Percentiles rank a stretch among this genome's conserved stretches.
phyloP scores from a whole-genome alignment of 1,140 invertebrate genomes.

The Drosophila fuyamai region DNA sequence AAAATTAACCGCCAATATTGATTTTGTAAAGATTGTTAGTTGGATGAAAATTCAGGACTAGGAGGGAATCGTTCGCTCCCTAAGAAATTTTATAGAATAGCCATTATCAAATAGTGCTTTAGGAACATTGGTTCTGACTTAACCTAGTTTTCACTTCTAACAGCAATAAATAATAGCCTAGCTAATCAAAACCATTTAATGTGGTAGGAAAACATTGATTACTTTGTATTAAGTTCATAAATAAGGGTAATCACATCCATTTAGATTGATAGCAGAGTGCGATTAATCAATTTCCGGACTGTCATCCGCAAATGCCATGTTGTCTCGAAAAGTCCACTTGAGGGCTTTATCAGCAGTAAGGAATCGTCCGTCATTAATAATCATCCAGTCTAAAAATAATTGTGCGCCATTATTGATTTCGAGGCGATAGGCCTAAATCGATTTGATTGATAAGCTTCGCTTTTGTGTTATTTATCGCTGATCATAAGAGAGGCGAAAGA shows the following conservation, averaged over 20 bases:
- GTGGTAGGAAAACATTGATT: background rate
- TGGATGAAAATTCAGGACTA: too few species aligned
- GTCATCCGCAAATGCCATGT: constrained; percentile 17
- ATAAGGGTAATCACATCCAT: background rate
- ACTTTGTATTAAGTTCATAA: background rate
- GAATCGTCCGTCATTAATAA: constrained; percentile 46
- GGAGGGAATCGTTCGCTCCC: too few species aligned
- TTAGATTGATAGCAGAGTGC: background rate
- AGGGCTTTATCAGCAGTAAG: constrained; percentile 16
- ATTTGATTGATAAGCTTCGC: constrained; percentile 55
- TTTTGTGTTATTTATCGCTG: constrained; percentile 16
- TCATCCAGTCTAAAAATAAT: constrained; percentile 45
- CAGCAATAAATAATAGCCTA: background rate
- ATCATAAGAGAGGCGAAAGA: constrained; percentile 26
- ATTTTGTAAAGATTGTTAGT: too few species aligned
- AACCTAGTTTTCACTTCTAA: too few species aligned
- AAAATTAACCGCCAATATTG: too few species aligned
- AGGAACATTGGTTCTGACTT: too few species aligned
- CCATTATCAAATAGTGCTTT: too few species aligned
- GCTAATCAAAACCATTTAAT: background rate
- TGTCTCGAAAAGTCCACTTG: constrained; percentile 27
- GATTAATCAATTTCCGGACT: constrained; percentile 12
- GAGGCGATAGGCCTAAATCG: constrained; percentile 21
- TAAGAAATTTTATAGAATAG: too few species aligned
- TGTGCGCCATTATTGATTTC: constrained; percentile 38